Evolutionary conservation across 2,888 invertebrate species (phyloP).

Genomic region (Ganaspis brasiliensis): DNA sequence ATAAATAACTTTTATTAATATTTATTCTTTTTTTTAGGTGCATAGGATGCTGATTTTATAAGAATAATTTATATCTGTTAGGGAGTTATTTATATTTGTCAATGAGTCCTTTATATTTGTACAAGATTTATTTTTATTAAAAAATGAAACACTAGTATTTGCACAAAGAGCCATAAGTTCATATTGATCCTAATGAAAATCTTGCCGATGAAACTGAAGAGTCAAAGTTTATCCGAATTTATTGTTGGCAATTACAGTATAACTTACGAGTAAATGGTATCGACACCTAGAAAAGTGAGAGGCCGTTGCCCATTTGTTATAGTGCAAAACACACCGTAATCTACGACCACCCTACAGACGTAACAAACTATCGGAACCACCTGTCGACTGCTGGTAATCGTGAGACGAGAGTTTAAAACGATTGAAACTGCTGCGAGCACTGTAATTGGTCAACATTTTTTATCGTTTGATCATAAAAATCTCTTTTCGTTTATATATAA

Average conservation of each 20-base stretch:
- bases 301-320: conserved; percentile 31
- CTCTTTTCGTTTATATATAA: not conserved
- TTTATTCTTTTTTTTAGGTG: no score
- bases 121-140: no score
- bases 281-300: conserved; percentile 36
- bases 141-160: no score
- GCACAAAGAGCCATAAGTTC: no score
- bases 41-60: no score
- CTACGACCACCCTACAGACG: conserved; percentile 42
- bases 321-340: conserved; percentile 43
- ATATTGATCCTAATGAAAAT: not conserved
- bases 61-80: no score
- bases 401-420: conserved; percentile 36
- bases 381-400: conserved; percentile 51
- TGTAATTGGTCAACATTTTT: conserved; percentile 39
- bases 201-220: not conserved
- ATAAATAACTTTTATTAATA: no score
- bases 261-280: conserved; percentile 43
- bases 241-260: conserved; percentile 35
- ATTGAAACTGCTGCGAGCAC: conserved; percentile 41
- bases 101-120: no score
- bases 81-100: no score
- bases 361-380: conserved; percentile 54
- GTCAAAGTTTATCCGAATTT: conserved; percentile 21
- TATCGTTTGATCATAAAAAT: conserved; percentile 1